These are phyloP conservation scores for Acromyrmex heyeri DNA, from an alignment of 1,140 invertebrate species.

Conservation along the genomic window DNA sequence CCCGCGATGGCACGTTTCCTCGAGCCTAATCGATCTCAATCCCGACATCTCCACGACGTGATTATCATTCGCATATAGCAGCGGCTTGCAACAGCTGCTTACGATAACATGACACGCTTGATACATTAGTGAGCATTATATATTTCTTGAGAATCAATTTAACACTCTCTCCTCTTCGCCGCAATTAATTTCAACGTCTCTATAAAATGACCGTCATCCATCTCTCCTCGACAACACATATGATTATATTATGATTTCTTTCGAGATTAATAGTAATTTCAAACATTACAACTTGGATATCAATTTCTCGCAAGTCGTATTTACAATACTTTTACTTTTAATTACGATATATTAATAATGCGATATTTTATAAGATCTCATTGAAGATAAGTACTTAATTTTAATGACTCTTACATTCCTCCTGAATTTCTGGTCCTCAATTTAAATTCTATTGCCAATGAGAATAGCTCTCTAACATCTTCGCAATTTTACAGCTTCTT, in stretches of 20 bases:
- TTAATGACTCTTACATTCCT: neutral
- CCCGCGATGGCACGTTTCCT: neutral
- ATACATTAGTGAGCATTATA: constrained; percentile 25
- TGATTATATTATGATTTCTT: neutral
- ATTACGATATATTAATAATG: too few species aligned
- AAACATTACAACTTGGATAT: neutral
- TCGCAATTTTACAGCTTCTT: neutral
- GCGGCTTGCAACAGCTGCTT: neutral
- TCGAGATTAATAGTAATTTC: neutral
- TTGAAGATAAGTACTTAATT: neutral
- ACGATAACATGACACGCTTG: neutral
- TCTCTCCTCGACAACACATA: neutral
- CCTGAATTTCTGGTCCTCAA: constrained; percentile 12
- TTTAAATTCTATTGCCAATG: neutral
- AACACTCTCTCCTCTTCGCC: neutral
- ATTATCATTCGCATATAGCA: neutral
- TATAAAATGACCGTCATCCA: neutral
- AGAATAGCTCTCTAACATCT: constrained; percentile 2
- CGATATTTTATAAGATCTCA: neutral
- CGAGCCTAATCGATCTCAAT: constrained; percentile 23
- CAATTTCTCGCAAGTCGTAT: neutral
- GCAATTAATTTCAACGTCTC: constrained; percentile 15
- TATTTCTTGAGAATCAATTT: constrained; percentile 12
- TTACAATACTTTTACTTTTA: neutral
- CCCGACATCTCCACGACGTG: constrained; percentile 26